These are phyloP conservation scores for Holotrichia oblita DNA, from an alignment of 1,140 invertebrate genomes.

Conservation along the genomic window DNA sequence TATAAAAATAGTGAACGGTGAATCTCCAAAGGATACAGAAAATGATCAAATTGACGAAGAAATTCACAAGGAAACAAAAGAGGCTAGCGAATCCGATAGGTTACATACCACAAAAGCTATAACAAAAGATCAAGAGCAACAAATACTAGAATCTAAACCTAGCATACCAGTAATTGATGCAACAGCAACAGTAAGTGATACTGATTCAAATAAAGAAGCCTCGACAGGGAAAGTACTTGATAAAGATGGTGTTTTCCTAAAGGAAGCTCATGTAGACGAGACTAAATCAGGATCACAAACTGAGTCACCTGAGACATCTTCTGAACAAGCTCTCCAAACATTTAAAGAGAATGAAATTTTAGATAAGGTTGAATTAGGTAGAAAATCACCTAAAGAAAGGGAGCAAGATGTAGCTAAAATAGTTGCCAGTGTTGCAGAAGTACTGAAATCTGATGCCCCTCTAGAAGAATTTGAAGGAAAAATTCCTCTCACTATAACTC, in stretches of 20 bases:
- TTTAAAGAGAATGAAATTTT: conserved; percentile 45
- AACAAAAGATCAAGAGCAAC: background rate
- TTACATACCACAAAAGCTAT: background rate
- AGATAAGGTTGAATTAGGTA: conserved; percentile 55
- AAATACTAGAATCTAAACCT: no score
- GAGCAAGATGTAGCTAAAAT: conserved; percentile 60
- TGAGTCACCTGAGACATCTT: conserved; percentile 35
- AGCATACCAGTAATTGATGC: background rate
- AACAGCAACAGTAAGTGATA: background rate
- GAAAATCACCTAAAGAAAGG: conserved; percentile 57
- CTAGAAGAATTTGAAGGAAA: conserved; percentile 67
- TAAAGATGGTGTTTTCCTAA: background rate
- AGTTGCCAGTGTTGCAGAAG: conserved; percentile 60
- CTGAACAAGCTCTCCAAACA: conserved; percentile 33
- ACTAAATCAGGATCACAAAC: conserved; percentile 35
- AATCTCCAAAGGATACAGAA: background rate
- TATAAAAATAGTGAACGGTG: background rate
- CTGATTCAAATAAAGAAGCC: background rate
- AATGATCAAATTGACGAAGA: background rate
- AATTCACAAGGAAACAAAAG: background rate
- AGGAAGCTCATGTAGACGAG: background rate
- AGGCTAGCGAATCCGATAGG: background rate
- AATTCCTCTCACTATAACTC: conserved; percentile 56
- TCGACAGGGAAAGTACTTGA: background rate
- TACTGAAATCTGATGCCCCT: conserved; percentile 73